Conservation (phyloP, 2,888 invertebrate species). For the Stegophylla sp. region DNA sequence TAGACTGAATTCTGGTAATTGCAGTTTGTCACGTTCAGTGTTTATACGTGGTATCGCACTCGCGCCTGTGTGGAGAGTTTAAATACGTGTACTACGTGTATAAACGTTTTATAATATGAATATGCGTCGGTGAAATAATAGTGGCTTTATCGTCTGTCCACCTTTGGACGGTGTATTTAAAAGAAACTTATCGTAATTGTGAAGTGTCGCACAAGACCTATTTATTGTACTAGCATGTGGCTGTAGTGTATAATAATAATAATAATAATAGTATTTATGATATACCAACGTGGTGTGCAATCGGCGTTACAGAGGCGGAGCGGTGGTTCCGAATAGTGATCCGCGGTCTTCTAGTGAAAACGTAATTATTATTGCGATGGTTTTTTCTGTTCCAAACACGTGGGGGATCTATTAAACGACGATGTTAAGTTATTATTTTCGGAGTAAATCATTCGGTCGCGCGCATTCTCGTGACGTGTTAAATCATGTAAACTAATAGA, state of each 20-base stretch:
- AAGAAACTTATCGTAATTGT: conserved; percentile 21
- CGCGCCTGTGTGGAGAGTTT: too few species aligned
- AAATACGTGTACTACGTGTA: too few species aligned
- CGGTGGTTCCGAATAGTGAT: background rate
- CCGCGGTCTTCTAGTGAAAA: background rate
- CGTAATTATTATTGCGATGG: background rate
- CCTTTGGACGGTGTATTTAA: conserved; percentile 9
- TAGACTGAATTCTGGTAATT: conserved; percentile 34
- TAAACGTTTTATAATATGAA: background rate
- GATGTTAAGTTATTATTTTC: background rate
- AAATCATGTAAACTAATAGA: conserved; percentile 5
- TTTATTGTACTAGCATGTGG: conserved; percentile 33
- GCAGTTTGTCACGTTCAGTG: conserved; percentile 34
- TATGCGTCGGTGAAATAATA: conserved; percentile 12
- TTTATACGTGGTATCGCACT: conserved; percentile 2
- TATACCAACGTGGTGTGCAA: too few species aligned
- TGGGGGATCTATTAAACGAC: background rate
- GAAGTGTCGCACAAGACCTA: conserved; percentile 10
- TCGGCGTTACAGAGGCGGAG: too few species aligned
- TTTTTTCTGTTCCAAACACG: background rate
- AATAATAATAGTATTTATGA: too few species aligned
- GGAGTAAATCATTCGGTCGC: conserved; percentile 24
- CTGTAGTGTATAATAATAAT: background rate
- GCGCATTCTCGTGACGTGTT: conserved; percentile 8
- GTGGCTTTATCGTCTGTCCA: conserved; percentile 34